Percentiles rank a stretch among this genome's conserved stretches.
These are phyloP conservation scores for Pocillopora grandis DNA, from an alignment of 92 coral and sea anemone species.

Conservation along the genomic window DNA sequence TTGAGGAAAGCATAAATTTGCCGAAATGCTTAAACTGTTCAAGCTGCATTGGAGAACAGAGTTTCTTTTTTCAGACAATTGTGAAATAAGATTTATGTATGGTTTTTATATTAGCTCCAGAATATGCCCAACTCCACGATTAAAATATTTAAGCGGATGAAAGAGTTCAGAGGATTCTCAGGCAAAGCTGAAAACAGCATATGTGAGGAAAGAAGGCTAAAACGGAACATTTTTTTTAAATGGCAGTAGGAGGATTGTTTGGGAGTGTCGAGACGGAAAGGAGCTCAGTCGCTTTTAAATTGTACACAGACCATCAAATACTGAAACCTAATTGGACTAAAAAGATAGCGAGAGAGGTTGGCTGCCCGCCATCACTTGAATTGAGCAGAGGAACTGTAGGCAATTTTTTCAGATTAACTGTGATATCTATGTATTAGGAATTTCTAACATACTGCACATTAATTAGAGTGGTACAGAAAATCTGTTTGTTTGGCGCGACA, in stretches of 20 bases:
- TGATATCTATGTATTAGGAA: background rate
- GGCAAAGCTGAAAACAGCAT: too few relatives aligned
- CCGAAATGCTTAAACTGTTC: background rate
- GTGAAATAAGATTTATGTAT: too few relatives aligned
- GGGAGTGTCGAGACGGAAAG: background rate
- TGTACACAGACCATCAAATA: too few relatives aligned
- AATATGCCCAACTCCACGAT: too few relatives aligned
- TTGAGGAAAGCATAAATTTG: background rate
- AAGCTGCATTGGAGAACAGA: too few relatives aligned
- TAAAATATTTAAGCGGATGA: too few relatives aligned
- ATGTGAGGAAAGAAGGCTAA: too few relatives aligned
- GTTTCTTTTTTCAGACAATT: too few relatives aligned
- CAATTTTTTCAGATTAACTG: background rate
- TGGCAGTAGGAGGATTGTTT: too few relatives aligned
- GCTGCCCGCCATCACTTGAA: background rate
- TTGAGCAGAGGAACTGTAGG: background rate
- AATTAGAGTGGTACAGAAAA: background rate
- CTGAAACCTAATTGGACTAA: background rate
- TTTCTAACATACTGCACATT: background rate
- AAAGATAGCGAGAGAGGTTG: background rate
- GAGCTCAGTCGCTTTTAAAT: background rate
- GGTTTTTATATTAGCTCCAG: too few relatives aligned
- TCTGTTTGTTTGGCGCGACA: background rate
- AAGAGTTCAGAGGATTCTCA: too few relatives aligned
- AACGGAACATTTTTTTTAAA: too few relatives aligned